Evolutionary conservation across 92 coral and sea anemone genomes (phyloP).

Genomic region (Actinernus sp.): DNA sequence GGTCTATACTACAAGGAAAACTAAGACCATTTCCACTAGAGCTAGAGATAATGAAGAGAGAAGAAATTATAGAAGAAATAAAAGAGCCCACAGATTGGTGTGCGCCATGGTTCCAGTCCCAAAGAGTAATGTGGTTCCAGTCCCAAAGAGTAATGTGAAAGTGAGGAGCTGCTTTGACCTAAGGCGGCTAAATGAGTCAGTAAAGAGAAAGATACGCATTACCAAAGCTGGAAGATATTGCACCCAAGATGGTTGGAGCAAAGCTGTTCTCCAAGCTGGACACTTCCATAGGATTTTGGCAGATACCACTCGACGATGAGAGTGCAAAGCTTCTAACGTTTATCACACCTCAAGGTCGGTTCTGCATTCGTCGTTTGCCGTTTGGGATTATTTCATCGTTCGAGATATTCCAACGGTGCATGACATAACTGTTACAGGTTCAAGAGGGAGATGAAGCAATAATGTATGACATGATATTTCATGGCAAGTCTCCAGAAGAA

Average conservation of each 20-base stretch:
- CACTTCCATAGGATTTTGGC: constrained; percentile 18
- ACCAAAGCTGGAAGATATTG: constrained; percentile 25
- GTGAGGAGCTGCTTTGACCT: constrained; percentile 29
- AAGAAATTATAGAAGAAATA: constrained; percentile 39
- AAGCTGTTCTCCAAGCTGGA: constrained; percentile 30
- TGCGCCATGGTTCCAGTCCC: too few species aligned
- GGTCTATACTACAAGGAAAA: constrained; percentile 5
- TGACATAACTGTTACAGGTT: too few species aligned
- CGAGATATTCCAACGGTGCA: constrained; percentile 14
- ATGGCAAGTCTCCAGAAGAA: too few species aligned
- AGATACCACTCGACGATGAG: too few species aligned
- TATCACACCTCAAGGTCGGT: too few species aligned
- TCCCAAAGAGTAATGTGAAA: constrained; percentile 25
- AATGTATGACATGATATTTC: too few species aligned
- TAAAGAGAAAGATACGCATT: constrained; percentile 25
- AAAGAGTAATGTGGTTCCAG: constrained; percentile 28
- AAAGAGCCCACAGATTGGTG: constrained; percentile 56
- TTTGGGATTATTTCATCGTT: not conserved
- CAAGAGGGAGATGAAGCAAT: too few species aligned
- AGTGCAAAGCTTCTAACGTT: too few species aligned
- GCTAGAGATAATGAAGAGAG: constrained; percentile 35
- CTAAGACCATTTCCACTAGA: constrained; percentile 21
- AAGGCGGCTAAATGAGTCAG: constrained; percentile 27
- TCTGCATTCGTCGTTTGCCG: constrained; percentile 16
- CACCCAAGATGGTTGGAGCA: constrained; percentile 14